Evolutionary conservation across 2,888 invertebrate species (phyloP).

Genomic region (Athalia rosae): DNA sequence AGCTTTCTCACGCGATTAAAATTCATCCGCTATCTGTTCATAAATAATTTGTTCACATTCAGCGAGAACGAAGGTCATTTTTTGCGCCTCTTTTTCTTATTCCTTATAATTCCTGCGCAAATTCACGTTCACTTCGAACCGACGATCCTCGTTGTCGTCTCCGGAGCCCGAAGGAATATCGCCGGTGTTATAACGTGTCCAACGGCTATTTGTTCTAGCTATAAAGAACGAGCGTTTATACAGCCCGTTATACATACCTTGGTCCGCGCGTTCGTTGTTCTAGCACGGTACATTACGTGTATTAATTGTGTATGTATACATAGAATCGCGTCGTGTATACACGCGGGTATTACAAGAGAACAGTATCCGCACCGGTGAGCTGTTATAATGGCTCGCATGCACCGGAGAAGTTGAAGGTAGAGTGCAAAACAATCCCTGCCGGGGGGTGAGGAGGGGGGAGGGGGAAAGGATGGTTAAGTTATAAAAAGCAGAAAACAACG

Average conservation of each 20-base stretch:
- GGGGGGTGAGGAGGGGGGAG: constrained; percentile 7
- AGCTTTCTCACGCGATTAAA: not conserved
- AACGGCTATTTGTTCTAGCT: constrained; percentile 31
- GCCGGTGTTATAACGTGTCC: constrained; percentile 25
- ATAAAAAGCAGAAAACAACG: not conserved
- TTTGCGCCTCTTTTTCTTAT: no score
- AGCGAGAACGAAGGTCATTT: no score
- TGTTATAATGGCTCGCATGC: no score
- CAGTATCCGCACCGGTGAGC: no score
- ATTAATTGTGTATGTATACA: no score
- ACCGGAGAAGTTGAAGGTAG: no score
- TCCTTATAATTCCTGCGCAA: not conserved
- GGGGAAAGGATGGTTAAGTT: not conserved
- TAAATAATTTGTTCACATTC: no score
- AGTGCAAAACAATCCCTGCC: not conserved
- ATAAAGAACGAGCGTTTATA: not conserved
- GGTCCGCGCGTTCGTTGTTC: no score
- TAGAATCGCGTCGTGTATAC: not conserved
- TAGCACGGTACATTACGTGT: no score
- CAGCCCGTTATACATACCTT: no score
- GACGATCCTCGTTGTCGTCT: no score
- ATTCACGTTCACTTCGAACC: not conserved
- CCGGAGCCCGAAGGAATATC: not conserved
- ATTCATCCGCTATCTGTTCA: not conserved
- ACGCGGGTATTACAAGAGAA: not conserved